phyloP scores from a whole-genome alignment of 2,888 invertebrate genomes.

The Chrysotoxum bicinctum region DNA sequence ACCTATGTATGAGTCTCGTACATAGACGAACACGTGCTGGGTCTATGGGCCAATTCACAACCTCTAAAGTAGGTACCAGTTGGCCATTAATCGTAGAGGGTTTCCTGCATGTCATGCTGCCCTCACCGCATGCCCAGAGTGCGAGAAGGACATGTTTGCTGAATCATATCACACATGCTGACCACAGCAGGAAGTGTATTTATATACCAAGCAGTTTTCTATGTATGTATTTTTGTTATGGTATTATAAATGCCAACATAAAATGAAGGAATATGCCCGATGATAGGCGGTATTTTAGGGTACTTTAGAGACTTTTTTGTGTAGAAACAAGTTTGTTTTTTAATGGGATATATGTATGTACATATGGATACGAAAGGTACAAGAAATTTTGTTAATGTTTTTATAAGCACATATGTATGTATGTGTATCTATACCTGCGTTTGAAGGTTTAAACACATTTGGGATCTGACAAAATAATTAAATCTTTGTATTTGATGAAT shows the following conservation, averaged over 20 bases:
- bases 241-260: not conserved
- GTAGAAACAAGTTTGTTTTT: constrained; percentile 13
- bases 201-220: not conserved
- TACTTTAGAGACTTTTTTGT: constrained; percentile 36
- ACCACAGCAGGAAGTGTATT: constrained; percentile 42
- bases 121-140: constrained; percentile 1
- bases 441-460: not conserved
- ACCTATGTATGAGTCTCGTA: constrained; percentile 6
- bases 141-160: constrained; percentile 37
- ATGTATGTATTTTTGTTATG: not conserved
- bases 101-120: constrained; percentile 49
- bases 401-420: not conserved
- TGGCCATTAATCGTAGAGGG: constrained; percentile 53
- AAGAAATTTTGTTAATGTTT: too few species aligned
- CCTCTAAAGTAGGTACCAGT: constrained; percentile 46
- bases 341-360: not conserved
- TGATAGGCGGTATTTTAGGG: constrained; percentile 34
- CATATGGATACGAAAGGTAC: too few species aligned
- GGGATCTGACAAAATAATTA: constrained; percentile 10
- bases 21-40: constrained; percentile 45
- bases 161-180: constrained; percentile 51
- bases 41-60: constrained; percentile 46
- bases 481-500: constrained; percentile 27
- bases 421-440: not conserved
- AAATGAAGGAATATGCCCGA: constrained; percentile 13